Evolutionary conservation across 1,140 invertebrate species (phyloP).

Genomic region (Cotesia vestalis): DNA sequence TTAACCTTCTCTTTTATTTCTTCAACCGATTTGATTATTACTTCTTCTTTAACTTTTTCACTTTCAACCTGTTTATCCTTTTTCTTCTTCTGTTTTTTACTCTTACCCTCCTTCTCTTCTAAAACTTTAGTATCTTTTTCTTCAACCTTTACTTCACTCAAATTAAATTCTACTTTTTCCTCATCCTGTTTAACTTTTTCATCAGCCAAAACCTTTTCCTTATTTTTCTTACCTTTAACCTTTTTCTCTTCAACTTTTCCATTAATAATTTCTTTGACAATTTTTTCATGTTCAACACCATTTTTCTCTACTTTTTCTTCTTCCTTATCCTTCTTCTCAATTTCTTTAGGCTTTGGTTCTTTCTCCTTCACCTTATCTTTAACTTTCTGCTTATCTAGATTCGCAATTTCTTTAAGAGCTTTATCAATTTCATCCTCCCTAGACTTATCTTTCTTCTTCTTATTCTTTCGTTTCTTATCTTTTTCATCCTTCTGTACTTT

Average conservation of each 20-base stretch:
- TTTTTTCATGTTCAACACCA: not conserved
- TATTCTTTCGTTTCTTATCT: slow-evolving; percentile 60
- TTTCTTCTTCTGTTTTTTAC: not conserved
- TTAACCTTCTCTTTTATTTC: too few relatives aligned
- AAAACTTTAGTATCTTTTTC: too few relatives aligned
- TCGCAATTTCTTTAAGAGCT: slow-evolving; percentile 68
- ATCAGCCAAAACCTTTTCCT: not conserved
- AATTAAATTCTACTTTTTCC: slow-evolving; percentile 3
- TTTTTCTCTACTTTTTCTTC: not conserved
- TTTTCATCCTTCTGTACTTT: slow-evolving; percentile 26
- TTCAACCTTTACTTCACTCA: too few relatives aligned
- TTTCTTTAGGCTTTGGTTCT: slow-evolving; percentile 36
- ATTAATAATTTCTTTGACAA: not conserved
- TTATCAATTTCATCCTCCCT: slow-evolving; percentile 71
- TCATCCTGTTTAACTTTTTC: slow-evolving; percentile 7
- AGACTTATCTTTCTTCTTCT: slow-evolving; percentile 62
- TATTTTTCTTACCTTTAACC: slow-evolving; percentile 15
- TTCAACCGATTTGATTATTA: not conserved
- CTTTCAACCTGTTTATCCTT: slow-evolving; percentile 9
- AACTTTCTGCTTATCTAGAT: slow-evolving; percentile 62
- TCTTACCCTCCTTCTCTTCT: not conserved
- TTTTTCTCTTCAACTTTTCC: slow-evolving; percentile 8
- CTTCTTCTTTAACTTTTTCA: slow-evolving; percentile 9
- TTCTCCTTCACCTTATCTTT: slow-evolving; percentile 49
- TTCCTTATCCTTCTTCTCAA: not conserved